Base-by-base conservation (phyloP, 2,113 vertebrate genomes). In the Paracanthobrama guichenoti region DNA sequence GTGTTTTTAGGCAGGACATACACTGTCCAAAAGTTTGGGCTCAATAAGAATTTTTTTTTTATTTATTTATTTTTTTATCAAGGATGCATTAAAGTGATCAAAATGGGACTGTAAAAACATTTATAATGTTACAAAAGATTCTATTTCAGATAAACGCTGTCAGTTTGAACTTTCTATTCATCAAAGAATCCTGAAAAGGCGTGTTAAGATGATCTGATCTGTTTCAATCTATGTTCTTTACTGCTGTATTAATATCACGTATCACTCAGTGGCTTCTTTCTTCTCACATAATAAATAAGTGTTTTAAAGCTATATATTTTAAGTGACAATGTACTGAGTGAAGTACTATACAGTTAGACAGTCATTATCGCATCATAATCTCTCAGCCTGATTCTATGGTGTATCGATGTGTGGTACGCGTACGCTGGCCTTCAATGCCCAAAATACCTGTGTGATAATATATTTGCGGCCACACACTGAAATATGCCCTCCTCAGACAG, bases 41-140 rank as follows among this genome's bases (percentile, higher is more conserved):
- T 26, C 2, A 13, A 10, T 26, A 26, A 0, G 1, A 0, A 11
- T 5, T 26, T 59, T 11, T 24, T 1, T 1, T 26, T 4, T n/a
- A n/a, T n/a, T 60, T 24, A 12, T 26, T 62, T 26, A 5, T 8
- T 3, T 66, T 31, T 66, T 66, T 14, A 66, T 2, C 6, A 66
- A 66, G 26, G 18, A 31, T 28, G 7, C 13, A 18, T 64, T 64
- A 2, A 9, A 18, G 16, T 66, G 26, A 66, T 66, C 62, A 66
- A 16, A 20, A 64, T 8, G 26, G 28, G 1, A 14, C 60, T 28
- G 6, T 31, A 64, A 6, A 62, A 12, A 62, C 59, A 62, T 62
- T 26, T 64, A 8, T 12, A 24, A 60, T 18, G 6, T 64, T 31
- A 8, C 14, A 64, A 26, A 62, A 64, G 5, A 64, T 64, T 64